Evolutionary conservation across 2,797 vertebrate species (phyloP).

Genomic region (Myotis planiceps): DNA sequence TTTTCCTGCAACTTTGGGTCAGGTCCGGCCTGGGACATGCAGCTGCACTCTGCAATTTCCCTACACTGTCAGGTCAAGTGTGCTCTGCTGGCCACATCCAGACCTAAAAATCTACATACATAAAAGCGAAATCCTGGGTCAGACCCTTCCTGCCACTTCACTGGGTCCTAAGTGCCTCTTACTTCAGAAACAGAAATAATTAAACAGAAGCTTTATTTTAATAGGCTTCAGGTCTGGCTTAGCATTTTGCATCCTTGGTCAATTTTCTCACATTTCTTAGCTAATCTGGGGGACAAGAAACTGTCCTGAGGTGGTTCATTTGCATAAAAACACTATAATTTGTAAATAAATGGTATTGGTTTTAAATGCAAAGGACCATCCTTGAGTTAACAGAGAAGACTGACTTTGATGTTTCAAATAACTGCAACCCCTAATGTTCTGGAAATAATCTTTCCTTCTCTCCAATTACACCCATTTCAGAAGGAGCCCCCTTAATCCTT

Average conservation of each 20-base stretch:
- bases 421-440: constrained; percentile 71
- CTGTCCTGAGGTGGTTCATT: constrained; percentile 83
- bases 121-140: constrained; percentile 29
- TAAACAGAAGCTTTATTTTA: constrained; percentile 84
- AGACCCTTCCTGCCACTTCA: constrained; percentile 57
- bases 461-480: constrained; percentile 70
- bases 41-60: not conserved
- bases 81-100: not conserved
- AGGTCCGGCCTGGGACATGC: not conserved
- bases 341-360: constrained; percentile 85
- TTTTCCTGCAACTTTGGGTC: not conserved
- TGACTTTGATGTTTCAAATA: constrained; percentile 83
- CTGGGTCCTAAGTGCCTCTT: constrained; percentile 78
- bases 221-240: constrained; percentile 77
- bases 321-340: constrained; percentile 86
- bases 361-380: constrained; percentile 84
- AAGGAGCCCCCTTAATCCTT: constrained; percentile 72
- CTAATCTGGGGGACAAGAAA: constrained; percentile 82
- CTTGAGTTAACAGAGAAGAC: constrained; percentile 80
- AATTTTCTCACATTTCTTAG: constrained; percentile 79
- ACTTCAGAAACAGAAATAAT: constrained; percentile 85
- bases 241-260: constrained; percentile 82
- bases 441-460: constrained; percentile 81
- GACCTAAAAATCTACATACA: constrained; percentile 19
- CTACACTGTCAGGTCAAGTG: not conserved